These are phyloP conservation scores for Leucoraja ocellata DNA, from an alignment of 2,797 vertebrate genomes.

Conservation along the genomic window DNA sequence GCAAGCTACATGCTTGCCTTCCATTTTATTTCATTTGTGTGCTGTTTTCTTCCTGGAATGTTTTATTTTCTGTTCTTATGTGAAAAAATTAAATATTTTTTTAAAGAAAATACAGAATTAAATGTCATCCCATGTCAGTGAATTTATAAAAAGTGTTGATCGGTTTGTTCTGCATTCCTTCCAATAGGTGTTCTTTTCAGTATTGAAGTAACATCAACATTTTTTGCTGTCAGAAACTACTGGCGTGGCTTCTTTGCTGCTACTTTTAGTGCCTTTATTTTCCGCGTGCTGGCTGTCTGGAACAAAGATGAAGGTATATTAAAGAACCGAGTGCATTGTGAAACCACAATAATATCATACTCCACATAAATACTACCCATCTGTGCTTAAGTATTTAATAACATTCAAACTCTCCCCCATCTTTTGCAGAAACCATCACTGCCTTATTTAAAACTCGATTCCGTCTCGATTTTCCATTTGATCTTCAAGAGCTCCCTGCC, in stretches of 20 bases:
- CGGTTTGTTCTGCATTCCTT: slow-evolving; percentile 1
- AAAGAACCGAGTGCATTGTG: not conserved
- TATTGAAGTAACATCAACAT: slow-evolving; percentile 94
- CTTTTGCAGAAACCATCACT: slow-evolving; percentile 80
- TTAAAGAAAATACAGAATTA: not conserved
- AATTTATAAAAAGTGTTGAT: not conserved
- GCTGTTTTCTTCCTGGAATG: not conserved
- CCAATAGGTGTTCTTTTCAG: slow-evolving; percentile 84
- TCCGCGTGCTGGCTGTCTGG: slow-evolving; percentile 90
- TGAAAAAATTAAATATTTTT: too few species aligned
- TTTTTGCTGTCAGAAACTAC: slow-evolving; percentile 94
- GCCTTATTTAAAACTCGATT: slow-evolving; percentile 94
- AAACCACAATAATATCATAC: not conserved
- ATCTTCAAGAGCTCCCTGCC: slow-evolving; percentile 90
- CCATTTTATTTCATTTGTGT: slow-evolving; percentile 3
- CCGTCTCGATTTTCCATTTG: slow-evolving; percentile 89
- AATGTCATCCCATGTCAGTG: not conserved
- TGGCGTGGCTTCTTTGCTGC: slow-evolving; percentile 96
- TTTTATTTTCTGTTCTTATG: not conserved
- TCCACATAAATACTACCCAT: not conserved
- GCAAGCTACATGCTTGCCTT: not conserved
- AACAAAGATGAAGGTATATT: slow-evolving; percentile 84
- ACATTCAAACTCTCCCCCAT: not conserved
- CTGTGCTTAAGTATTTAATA: not conserved
- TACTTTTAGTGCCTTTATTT: slow-evolving; percentile 96